Percentiles rank a stretch among this genome's conserved stretches.
phyloP scores from a whole-genome alignment of 2,888 invertebrate species.

The Dolichopus griseipennis region DNA sequence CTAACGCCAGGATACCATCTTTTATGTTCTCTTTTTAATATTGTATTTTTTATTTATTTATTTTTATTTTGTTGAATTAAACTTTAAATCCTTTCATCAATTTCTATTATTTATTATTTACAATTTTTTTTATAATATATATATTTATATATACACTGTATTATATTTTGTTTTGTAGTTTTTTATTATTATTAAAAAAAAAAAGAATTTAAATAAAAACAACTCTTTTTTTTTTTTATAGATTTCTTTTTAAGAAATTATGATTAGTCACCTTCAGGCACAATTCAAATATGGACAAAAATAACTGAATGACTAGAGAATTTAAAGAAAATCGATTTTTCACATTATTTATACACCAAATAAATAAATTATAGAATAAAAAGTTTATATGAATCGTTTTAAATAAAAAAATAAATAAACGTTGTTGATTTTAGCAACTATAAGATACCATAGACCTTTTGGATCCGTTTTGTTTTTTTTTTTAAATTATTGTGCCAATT shows the following conservation, averaged over 20 bases:
- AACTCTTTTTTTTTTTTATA: background rate
- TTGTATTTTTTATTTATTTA: no score
- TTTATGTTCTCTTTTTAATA: background rate
- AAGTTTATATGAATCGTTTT: no score
- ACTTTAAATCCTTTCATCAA: background rate
- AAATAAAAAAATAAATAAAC: no score
- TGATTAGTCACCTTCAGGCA: background rate
- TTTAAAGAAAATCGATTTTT: background rate
- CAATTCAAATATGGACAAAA: background rate
- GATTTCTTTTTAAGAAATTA: background rate
- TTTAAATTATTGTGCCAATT: no score
- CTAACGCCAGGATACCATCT: background rate
- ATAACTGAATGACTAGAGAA: background rate
- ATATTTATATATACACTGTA: no score
- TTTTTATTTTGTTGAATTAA: background rate
- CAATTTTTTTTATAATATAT: no score
- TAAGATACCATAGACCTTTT: no score
- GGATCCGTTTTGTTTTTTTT: no score
- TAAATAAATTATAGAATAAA: background rate
- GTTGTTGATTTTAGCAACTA: no score
- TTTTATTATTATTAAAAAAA: no score
- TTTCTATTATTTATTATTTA: background rate
- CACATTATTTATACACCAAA: background rate
- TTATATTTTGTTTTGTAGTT: no score
- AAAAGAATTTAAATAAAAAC: background rate